Conservation (phyloP, 2,113 vertebrate genomes). For the Catharus fuscescens region DNA sequence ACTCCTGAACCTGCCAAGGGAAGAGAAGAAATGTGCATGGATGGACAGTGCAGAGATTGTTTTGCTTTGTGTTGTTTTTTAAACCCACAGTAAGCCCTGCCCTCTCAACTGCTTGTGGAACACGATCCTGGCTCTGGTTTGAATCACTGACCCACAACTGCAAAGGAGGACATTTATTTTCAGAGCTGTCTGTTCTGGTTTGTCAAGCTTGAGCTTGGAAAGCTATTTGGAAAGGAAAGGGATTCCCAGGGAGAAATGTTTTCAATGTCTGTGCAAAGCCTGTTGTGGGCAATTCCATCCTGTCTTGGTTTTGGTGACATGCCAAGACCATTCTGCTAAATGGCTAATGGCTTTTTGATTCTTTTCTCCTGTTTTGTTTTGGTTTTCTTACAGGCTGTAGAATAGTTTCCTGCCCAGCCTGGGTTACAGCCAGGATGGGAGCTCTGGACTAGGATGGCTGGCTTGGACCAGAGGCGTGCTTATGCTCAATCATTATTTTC, state of each 20-base stretch:
- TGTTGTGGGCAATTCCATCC: neutral
- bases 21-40: neutral
- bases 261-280: neutral
- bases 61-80: neutral
- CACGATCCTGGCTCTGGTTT: neutral
- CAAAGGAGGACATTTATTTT: constrained; percentile 34
- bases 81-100: neutral
- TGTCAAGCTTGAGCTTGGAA: constrained; percentile 2
- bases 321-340: neutral
- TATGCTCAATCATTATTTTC: rapidly evolving
- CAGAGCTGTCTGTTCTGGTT: constrained; percentile 36
- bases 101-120: neutral
- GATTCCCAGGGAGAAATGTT: constrained; percentile 10
- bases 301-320: neutral
- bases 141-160: neutral
- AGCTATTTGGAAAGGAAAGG: neutral
- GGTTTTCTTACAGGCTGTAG: neutral
- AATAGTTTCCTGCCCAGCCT: neutral
- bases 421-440: neutral
- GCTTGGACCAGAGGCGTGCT: neutral
- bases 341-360: neutral
- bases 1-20: neutral
- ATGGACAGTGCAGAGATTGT: no score
- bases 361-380: neutral
- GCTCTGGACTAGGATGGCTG: neutral